phyloP scores from a whole-genome alignment of 2,113 vertebrate genomes.

The Pluvianellus socialis region DNA sequence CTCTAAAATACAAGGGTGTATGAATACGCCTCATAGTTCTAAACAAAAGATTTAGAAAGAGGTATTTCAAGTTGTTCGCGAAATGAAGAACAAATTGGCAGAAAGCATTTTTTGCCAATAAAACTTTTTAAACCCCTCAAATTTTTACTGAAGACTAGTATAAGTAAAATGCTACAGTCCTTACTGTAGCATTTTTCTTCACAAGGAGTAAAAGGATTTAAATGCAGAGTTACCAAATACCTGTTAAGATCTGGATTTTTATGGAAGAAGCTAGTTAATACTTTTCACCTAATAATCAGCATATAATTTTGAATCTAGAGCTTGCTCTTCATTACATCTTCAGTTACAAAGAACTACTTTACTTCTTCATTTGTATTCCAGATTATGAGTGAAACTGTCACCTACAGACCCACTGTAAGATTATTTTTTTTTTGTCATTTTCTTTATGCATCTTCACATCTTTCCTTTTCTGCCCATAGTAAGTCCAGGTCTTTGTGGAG shows the following conservation, averaged over 20 bases:
- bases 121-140: neutral
- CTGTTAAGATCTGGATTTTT: neutral
- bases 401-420: neutral
- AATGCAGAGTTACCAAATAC: neutral
- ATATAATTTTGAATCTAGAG: neutral
- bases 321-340: neutral
- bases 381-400: neutral
- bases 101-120: neutral
- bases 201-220: neutral
- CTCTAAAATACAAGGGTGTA: neutral
- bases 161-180: neutral
- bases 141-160: neutral
- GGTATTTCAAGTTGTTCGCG: neutral
- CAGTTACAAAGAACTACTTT: neutral
- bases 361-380: neutral
- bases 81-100: neutral
- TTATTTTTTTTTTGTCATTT: neutral
- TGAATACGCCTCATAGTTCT: neutral
- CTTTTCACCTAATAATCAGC: neutral
- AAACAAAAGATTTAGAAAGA: neutral
- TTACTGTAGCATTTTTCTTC: neutral
- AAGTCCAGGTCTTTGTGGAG: neutral
- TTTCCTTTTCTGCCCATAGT: neutral
- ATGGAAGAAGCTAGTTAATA: neutral
- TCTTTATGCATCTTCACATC: neutral